Base-by-base conservation (phyloP, 2,113 vertebrate species). In the Xenus cinereus region DNA sequence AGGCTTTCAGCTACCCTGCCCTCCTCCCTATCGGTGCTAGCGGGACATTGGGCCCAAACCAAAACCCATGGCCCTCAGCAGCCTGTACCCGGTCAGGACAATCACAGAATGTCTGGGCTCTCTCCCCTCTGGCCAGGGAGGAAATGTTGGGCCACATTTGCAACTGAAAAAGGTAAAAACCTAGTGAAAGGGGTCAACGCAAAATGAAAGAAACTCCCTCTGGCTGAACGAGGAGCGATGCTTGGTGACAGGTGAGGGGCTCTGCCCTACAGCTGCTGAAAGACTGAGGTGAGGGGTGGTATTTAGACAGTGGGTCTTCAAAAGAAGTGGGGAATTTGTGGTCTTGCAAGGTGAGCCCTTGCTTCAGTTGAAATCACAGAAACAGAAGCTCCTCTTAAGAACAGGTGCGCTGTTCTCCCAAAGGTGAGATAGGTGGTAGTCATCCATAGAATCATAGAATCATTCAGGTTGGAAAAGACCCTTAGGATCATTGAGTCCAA, bases 21-120 rank as follows among this genome's bases (percentile, higher is more conserved):
- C 10, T 43, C 18, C 10, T 48, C 7, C 39, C 32, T 28, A 5
- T 16, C 53, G 72, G 32, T 46, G 39, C 7, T 14, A 19, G 90
- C 63, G 27, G 22, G 28, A 41, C n/a, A 10, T 0, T 19, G 27
- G 8, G 6, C 4, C 37, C 43, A 30, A 57, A 67, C 9, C 50
- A 78, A 92, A 76, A 62, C 1, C 0, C 23, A 7, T 13, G 20
- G 28, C 32, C 37, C 24, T 76, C 37, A 67, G 73, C 28, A 90
- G 19, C 8, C 17, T 48, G 23, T 23, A 13, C 19, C 35, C 48
- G 7, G 12, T 63, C 63, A 41, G 54, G 18, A 72, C 26, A 51
- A n/a, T 7, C 30, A 19, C 14, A 0, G 0, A 59, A 46, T 0
- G 1, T 43, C 60, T 53, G 43, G 8, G 7, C 15, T 59, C 21